Percentiles rank a stretch among this genome's conserved stretches.
These are phyloP conservation scores for Dolichoris vasculosae DNA, from an alignment of 1,140 invertebrate genomes.

Conservation along the genomic window DNA sequence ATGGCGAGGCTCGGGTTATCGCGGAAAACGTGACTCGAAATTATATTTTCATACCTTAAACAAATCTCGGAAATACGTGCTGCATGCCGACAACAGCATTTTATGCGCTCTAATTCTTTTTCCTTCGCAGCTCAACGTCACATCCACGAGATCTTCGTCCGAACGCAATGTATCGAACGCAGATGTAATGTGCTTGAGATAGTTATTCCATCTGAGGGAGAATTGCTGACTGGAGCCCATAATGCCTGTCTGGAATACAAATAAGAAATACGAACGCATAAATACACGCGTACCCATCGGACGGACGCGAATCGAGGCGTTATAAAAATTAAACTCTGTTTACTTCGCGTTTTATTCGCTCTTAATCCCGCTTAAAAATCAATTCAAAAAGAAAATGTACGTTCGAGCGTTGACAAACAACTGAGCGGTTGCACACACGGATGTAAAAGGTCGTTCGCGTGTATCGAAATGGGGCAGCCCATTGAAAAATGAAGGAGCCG, in stretches of 20 bases:
- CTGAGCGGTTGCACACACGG: not conserved
- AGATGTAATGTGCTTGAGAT: slow-evolving; percentile 82
- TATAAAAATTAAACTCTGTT: not conserved
- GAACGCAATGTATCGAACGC: slow-evolving; percentile 85
- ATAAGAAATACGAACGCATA: not conserved
- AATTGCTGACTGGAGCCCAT: slow-evolving; percentile 81
- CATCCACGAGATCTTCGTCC: slow-evolving; percentile 89
- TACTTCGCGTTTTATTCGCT: not conserved
- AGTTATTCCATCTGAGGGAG: slow-evolving; percentile 86
- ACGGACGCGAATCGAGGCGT: too few species aligned
- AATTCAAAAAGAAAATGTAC: not conserved
- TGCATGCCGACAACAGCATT: slow-evolving; percentile 89
- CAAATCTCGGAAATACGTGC: slow-evolving; percentile 87
- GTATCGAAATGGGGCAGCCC: slow-evolving; percentile 1
- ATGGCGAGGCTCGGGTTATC: not conserved
- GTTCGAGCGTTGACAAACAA: not conserved
- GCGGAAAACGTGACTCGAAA: not conserved
- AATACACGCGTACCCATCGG: too few species aligned
- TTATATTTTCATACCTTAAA: slow-evolving; percentile 77
- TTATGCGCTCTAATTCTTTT: slow-evolving; percentile 88
- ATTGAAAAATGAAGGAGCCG: slow-evolving; percentile 12
- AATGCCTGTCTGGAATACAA: slow-evolving; percentile 56
- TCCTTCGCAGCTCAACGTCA: slow-evolving; percentile 89
- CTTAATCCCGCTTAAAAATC: not conserved
- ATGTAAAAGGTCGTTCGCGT: not conserved